These are phyloP conservation scores for Oscheius sp. DNA, from an alignment of 2,888 invertebrate genomes.

Conservation along the genomic window DNA sequence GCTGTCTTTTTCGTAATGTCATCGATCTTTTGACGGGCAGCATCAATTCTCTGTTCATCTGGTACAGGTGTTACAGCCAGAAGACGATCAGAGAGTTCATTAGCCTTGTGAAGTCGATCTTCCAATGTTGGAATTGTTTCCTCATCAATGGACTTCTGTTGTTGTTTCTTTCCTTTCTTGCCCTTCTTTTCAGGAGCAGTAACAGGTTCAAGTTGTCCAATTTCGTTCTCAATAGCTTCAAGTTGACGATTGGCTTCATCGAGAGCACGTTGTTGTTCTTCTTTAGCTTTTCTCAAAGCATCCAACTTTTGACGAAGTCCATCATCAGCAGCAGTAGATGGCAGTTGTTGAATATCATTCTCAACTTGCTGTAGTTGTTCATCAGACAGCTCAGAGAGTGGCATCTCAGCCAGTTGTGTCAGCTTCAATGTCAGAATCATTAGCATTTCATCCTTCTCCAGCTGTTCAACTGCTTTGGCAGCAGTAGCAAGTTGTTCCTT, in stretches of 20 bases:
- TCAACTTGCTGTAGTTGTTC: slow-evolving; percentile 27
- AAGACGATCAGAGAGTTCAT: slow-evolving; percentile 11
- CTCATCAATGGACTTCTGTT: background rate
- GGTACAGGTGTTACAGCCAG: slow-evolving; percentile 3
- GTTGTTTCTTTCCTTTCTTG: slow-evolving; percentile 28
- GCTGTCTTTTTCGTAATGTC: slow-evolving; percentile 31
- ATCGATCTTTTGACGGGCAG: slow-evolving; percentile 6
- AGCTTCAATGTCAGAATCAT: slow-evolving; percentile 40
- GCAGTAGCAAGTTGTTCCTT: slow-evolving; percentile 40
- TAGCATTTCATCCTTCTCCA: slow-evolving; percentile 41
- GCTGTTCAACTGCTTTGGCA: slow-evolving; percentile 38
- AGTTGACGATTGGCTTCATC: slow-evolving; percentile 8
- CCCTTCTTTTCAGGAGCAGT: slow-evolving; percentile 28
- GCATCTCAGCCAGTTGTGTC: slow-evolving; percentile 38
- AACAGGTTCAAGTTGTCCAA: slow-evolving; percentile 33
- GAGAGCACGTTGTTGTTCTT: slow-evolving; percentile 22
- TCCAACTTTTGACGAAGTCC: slow-evolving; percentile 40
- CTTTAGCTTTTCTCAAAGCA: slow-evolving; percentile 36
- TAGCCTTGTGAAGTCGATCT: slow-evolving; percentile 11
- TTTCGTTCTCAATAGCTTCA: slow-evolving; percentile 33
- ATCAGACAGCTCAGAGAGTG: slow-evolving; percentile 30
- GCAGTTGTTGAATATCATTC: slow-evolving; percentile 37
- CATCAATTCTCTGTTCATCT: slow-evolving; percentile 9
- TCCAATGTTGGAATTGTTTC: slow-evolving; percentile 10
- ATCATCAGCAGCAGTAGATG: slow-evolving; percentile 28